phyloP scores from a whole-genome alignment of 37 sponge, comb jelly and placozoan genomes.

The Tethya wilhelma region DNA sequence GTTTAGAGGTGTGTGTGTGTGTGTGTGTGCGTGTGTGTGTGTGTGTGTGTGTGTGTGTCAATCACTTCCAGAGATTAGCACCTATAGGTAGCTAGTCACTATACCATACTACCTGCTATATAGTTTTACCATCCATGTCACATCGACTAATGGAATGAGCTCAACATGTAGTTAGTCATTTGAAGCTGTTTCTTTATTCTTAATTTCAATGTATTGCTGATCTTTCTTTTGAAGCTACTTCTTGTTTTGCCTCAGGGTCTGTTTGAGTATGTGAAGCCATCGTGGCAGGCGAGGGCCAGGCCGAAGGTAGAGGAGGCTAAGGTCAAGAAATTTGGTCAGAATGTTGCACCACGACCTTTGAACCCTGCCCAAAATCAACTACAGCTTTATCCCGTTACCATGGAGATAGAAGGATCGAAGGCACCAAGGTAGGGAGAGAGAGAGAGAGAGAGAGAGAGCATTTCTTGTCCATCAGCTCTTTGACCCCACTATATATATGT shows the following conservation, averaged over 20 bases:
- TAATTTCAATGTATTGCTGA: no score
- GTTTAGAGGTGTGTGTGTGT: no score
- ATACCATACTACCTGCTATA: no score
- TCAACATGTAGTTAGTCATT: no score
- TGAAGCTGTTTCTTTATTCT: no score
- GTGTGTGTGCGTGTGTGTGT: no score
- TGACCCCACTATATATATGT: not conserved
- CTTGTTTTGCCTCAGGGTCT: slow-evolving; percentile 65
- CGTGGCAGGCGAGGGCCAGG: slow-evolving; percentile 72
- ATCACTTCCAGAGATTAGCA: no score
- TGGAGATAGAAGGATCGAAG: slow-evolving; percentile 46
- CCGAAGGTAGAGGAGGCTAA: slow-evolving; percentile 69
- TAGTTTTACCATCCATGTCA: no score
- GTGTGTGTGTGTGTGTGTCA: no score
- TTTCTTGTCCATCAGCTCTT: not conserved
- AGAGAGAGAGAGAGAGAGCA: no score
- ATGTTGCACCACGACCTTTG: slow-evolving; percentile 86
- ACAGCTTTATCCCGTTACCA: slow-evolving; percentile 60
- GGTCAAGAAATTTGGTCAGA: slow-evolving; percentile 74
- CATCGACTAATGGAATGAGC: no score
- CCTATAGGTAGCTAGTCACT: no score
- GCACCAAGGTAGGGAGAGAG: slow-evolving; percentile 64
- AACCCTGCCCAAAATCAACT: slow-evolving; percentile 78
- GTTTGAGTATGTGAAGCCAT: slow-evolving; percentile 88
- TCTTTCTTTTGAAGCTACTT: not conserved